Percentiles rank a stretch among this genome's conserved stretches.
These are phyloP conservation scores for Perca schrenkii DNA, from an alignment of 2,113 vertebrate genomes.

Conservation along the genomic window DNA sequence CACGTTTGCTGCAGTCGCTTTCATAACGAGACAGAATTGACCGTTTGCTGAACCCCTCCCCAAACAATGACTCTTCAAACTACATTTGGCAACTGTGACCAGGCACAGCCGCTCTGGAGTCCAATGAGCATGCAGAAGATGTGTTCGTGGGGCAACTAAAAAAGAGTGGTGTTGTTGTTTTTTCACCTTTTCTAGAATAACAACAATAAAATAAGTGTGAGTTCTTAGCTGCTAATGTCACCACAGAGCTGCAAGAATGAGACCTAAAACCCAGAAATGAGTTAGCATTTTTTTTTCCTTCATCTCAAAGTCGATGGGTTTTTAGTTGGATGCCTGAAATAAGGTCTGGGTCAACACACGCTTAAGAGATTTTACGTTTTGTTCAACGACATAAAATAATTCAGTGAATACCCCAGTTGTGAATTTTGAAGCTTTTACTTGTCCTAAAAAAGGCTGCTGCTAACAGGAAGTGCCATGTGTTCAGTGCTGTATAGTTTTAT, in stretches of 20 bases:
- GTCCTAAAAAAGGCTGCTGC: no score
- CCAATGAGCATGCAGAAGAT: background rate
- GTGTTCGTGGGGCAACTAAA: background rate
- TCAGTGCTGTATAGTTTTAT: no score
- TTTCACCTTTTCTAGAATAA: background rate
- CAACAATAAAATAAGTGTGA: background rate
- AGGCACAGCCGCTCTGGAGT: background rate
- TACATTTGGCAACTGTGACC: background rate
- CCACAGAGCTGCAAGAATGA: background rate
- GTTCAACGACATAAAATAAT: no score
- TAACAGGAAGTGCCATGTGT: no score
- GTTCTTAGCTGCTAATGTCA: background rate
- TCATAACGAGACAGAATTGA: background rate
- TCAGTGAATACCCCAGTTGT: no score
- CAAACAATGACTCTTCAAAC: background rate
- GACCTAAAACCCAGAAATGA: no score
- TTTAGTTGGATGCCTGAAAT: no score
- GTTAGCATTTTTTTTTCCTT: no score
- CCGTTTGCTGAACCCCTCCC: slow-evolving; percentile 2
- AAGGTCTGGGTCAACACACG: no score
- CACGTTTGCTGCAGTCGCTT: background rate
- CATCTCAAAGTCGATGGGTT: no score
- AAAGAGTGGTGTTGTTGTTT: background rate
- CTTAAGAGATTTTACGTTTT: no score
- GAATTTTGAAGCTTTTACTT: no score